Evolutionary conservation across 1,140 invertebrate genomes (phyloP), one percentile per base, ranked within the genome.

Genomic region (Nasonia longicornis): DNA sequence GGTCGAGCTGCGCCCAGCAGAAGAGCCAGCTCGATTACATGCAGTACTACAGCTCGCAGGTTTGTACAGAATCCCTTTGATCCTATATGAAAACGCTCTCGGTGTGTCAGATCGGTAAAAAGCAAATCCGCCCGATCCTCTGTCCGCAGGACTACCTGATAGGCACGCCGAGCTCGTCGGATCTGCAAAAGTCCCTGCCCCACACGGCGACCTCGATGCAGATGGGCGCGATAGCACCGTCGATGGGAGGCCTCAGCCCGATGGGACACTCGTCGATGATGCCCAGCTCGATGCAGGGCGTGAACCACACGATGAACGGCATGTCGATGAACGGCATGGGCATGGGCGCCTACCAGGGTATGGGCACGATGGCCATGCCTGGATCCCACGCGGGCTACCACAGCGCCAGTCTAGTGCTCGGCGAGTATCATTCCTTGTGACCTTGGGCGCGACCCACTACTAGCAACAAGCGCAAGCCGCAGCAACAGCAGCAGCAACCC

Each of bases 251-350:
- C 22, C 84, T 91, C 26, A 90, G 89, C 79, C 89, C 90, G 2
- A 91, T 91, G 89, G 89, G 89, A 0, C 89, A 89, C 0, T 87
- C 89, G 31, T 87, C 89, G 64, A 90, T 91, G 88, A 79, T 90
- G 26, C 88, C 89, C 11, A 89, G 89, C 79, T 86, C 89, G 63
- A 90, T 91, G 89, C 90, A 91, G 75, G 83, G 88, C 72, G 89
- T 90, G 11, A 90, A 90, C 77, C 77, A 79, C 42, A 88, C 89
- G 26, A 91, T 90, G 89, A 91, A 91, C 82, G 87, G 88, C 3
- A 89, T 91, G 89, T 90, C 90, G 48, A 91, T 91, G 89, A 91
- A 90, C 81, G 89, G 89, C 29, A 90, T 91, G 88, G 89, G 90
- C 0, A 91, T 91, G 90, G 88, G 86, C 75, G 88, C 89, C 7